Evolutionary conservation across 92 coral and sea anemone species (phyloP), one percentile per base, ranked within the genome.

Genomic region (Epizoanthus rinbou): DNA sequence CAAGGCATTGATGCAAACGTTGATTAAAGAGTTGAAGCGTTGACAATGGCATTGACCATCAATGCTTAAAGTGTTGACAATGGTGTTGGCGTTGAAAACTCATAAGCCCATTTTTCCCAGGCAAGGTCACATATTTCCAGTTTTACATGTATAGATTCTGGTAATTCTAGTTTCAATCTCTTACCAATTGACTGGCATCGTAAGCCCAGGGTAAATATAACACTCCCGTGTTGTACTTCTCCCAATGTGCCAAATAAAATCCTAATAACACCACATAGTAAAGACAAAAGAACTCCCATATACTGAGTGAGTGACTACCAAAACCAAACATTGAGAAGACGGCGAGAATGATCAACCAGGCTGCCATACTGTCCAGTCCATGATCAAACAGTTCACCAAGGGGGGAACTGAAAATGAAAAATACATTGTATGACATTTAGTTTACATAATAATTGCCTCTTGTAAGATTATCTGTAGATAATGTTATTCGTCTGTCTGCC

Each of bases 311-410:
- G 24, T 73, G 89, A 17, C 74, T 83, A 11, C 98, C 98, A 74
- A 83, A 91, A 35, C 99, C 99, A 88, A 94, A 96, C 73, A 92
- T 75, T 0, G 98, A 90, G 85, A 91, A 90, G 69, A 89, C 84
- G 41, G 90, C 89, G 8, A 94, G 75, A 9, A 87, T 89, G 33
- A 96, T 96, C 52, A 96, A 84, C 93, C 97, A 96, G 22, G 90
- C 93, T 39, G 98, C 97, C 56, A 92, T 89, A 75, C 99, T 96
- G 85, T 96, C 99, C 57, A 96, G 88, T 31, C 99, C 99, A 87
- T 96, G 99, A 86, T 96, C 99, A 85, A 96, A 96, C 28, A 96
- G 88, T 76, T 96, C 99, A 57, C 99, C 99, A 45, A 96, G 87
- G 18, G 99, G 99, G 86, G 99, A 90, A 72, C 99, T 96, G 92